phyloP scores from a whole-genome alignment of 2,888 invertebrate species.

The Eupithecia abbreviata region DNA sequence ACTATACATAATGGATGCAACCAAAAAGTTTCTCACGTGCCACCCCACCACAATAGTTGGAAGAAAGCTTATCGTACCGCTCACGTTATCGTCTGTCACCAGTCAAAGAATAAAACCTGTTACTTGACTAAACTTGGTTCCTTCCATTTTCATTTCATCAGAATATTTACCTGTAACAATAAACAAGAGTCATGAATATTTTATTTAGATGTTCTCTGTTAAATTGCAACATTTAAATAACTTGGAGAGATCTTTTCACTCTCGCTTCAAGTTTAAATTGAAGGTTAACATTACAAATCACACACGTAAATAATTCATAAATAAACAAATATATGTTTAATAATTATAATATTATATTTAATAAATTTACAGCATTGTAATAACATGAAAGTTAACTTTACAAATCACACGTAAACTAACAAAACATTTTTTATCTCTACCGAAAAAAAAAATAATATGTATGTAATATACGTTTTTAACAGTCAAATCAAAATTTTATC shows the following conservation, averaged over 20 bases:
- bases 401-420: too few relatives aligned
- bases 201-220: neutral
- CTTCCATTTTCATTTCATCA: neutral
- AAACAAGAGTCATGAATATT: conserved; percentile 18
- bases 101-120: conserved; percentile 4
- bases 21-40: neutral
- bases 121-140: neutral
- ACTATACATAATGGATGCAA: neutral
- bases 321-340: too few relatives aligned
- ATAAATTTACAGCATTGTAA: too few relatives aligned
- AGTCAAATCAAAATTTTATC: neutral
- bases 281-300: neutral
- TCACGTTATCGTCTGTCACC: neutral
- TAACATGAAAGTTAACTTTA: too few relatives aligned
- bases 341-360: too few relatives aligned
- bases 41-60: neutral
- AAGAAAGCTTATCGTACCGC: neutral
- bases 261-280: neutral
- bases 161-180: conserved; percentile 37
- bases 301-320: too few relatives aligned
- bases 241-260: neutral
- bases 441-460: too few relatives aligned
- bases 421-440: too few relatives aligned
- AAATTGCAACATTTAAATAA: neutral
- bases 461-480: neutral